Conservation (phyloP, 2,113 vertebrate species). For the Sminthopsis crassicaudata region DNA sequence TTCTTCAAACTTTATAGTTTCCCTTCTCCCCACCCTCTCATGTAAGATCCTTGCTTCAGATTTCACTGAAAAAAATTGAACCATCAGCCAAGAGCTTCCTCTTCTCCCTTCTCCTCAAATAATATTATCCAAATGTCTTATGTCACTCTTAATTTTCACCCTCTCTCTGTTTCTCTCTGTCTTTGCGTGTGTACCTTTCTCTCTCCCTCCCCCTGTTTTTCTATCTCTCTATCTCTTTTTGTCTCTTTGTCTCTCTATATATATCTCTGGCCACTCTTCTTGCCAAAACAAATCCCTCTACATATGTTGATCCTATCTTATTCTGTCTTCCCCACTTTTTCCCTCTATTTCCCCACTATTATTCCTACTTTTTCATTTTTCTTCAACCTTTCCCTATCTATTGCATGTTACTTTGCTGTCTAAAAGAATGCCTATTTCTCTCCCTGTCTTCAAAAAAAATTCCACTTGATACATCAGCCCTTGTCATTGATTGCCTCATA, state of each 20-base stretch:
- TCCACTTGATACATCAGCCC: background rate
- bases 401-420: background rate
- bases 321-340: background rate
- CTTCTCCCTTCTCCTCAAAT: background rate
- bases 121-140: background rate
- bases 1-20: background rate
- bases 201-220: no score
- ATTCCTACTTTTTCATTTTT: background rate
- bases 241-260: no score
- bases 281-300: background rate
- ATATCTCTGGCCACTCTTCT: background rate
- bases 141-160: background rate
- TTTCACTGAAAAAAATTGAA: background rate
- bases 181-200: no score
- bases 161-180: no score
- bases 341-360: background rate
- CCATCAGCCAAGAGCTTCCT: background rate
- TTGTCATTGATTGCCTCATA: background rate
- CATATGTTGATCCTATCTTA: background rate
- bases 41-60: background rate
- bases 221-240: no score
- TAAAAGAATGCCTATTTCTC: background rate
- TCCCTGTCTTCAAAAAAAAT: background rate
- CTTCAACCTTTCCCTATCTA: background rate
- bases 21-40: background rate